phyloP scores from a whole-genome alignment of 2,888 invertebrate species.

The Drosophila putrida region DNA sequence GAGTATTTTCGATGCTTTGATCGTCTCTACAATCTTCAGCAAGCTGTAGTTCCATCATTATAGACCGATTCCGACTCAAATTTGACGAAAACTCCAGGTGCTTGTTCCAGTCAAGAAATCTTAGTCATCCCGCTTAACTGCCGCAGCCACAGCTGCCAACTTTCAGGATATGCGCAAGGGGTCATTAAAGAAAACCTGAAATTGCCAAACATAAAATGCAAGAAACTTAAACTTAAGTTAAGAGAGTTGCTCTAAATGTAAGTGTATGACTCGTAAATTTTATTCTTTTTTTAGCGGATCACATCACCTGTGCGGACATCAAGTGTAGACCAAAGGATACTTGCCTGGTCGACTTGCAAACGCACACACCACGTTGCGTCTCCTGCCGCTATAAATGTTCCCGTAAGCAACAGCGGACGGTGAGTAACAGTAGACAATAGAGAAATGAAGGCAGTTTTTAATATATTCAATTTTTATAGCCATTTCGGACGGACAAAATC shows the following conservation, averaged over 20 bases:
- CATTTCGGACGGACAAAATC: constrained; percentile 86
- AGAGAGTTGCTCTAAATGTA: constrained; percentile 53
- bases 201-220: constrained; percentile 62
- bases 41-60: no score
- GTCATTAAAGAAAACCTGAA: constrained; percentile 63
- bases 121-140: not conserved
- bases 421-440: constrained; percentile 50
- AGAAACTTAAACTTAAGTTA: constrained; percentile 20
- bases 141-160: constrained; percentile 62
- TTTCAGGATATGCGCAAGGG: constrained; percentile 43
- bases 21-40: no score
- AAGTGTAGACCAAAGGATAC: constrained; percentile 89
- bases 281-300: constrained; percentile 85
- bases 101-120: not conserved
- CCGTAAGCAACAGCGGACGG: constrained; percentile 83
- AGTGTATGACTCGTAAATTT: constrained; percentile 63
- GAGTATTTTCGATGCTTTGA: no score
- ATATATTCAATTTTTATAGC: constrained; percentile 36
- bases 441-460: constrained; percentile 9
- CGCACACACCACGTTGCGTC: constrained; percentile 90
- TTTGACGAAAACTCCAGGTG: constrained; percentile 11
- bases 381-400: constrained; percentile 89
- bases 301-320: constrained; percentile 89
- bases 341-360: constrained; percentile 88
- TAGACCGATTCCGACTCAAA: not conserved